Percentiles rank a stretch among this genome's conserved stretches.
phyloP scores from a whole-genome alignment of 2,888 invertebrate species.

The Alcis repandata region DNA sequence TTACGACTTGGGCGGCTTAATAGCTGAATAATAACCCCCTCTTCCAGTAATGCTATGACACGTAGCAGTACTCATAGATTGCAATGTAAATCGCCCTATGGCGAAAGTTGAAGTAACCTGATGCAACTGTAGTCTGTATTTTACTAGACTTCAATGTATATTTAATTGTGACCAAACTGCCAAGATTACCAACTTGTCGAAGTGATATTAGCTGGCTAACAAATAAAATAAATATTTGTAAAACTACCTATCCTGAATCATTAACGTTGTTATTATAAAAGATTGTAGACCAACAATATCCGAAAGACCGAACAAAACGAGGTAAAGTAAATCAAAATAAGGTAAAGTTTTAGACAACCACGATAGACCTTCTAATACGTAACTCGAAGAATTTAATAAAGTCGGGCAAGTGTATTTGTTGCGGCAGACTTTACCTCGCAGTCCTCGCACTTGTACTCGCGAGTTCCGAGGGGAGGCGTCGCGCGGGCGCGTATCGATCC shows the following conservation, averaged over 20 bases:
- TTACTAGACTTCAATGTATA: neutral
- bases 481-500: constrained; percentile 86
- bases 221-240: neutral
- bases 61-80: constrained; percentile 13
- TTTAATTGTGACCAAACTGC: neutral
- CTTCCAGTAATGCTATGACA: constrained; percentile 22
- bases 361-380: neutral
- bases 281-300: too few species aligned
- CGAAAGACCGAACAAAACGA: too few species aligned
- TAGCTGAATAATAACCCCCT: constrained; percentile 60
- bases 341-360: neutral
- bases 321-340: too few species aligned
- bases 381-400: constrained; percentile 63
- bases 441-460: constrained; percentile 59
- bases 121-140: constrained; percentile 4
- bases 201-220: neutral
- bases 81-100: constrained; percentile 29
- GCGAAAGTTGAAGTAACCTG: constrained; percentile 32
- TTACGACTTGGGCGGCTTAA: constrained; percentile 50
- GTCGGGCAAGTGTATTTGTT: constrained; percentile 67
- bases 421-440: constrained; percentile 61
- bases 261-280: too few species aligned
- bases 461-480: constrained; percentile 63
- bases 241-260: too few species aligned
- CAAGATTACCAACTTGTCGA: neutral